These are phyloP conservation scores for Atta colombica DNA, from an alignment of 1,140 invertebrate genomes.

Conservation along the genomic window DNA sequence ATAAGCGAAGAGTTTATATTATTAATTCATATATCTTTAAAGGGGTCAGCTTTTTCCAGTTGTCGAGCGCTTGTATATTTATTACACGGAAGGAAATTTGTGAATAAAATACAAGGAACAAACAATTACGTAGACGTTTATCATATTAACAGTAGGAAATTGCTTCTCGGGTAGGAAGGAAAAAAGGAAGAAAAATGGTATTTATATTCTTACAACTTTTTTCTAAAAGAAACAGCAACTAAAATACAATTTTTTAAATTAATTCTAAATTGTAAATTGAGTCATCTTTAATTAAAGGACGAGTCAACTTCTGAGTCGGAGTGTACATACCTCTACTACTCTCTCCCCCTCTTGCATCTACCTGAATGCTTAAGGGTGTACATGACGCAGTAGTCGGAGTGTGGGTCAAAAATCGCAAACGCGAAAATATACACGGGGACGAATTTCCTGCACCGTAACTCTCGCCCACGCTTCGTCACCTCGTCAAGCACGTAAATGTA, in stretches of 20 bases:
- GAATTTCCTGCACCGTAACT: slow-evolving; percentile 8
- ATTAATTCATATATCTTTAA: slow-evolving; percentile 51
- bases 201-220: background rate
- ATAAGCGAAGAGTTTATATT: slow-evolving; percentile 24
- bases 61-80: slow-evolving; percentile 49
- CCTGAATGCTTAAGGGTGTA: slow-evolving; percentile 71
- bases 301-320: slow-evolving; percentile 53
- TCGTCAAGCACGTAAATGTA: slow-evolving; percentile 60
- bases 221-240: background rate
- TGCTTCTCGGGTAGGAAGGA: background rate
- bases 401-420: slow-evolving; percentile 69
- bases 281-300: slow-evolving; percentile 19
- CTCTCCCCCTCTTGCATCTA: slow-evolving; percentile 22
- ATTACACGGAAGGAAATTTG: slow-evolving; percentile 27
- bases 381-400: slow-evolving; percentile 65
- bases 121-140: slow-evolving; percentile 52
- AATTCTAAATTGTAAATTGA: background rate
- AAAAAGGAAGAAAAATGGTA: background rate
- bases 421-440: background rate
- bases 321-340: slow-evolving; percentile 47
- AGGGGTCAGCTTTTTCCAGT: slow-evolving; percentile 37
- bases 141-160: background rate
- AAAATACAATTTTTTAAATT: background rate
- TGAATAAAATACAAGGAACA: slow-evolving; percentile 14
- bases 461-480: slow-evolving; percentile 46